Conservation (phyloP, 2,797 vertebrate species). For the Peromyscus aztecus region DNA sequence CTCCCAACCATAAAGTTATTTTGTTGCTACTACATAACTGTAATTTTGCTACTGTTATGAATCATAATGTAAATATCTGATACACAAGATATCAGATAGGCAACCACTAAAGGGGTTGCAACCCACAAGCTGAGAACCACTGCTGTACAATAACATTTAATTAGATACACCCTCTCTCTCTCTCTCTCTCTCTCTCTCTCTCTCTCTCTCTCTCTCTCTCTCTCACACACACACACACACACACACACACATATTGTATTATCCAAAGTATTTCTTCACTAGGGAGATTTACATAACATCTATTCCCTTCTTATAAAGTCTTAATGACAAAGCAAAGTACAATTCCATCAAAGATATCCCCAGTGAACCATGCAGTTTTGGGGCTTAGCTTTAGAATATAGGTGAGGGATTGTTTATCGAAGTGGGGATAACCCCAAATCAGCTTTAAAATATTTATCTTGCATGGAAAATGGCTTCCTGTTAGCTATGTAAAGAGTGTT, state of each 20-base stretch:
- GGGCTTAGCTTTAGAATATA: background rate
- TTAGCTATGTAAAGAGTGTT: background rate
- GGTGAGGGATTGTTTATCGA: background rate
- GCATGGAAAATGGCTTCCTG: background rate
- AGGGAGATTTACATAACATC: background rate
- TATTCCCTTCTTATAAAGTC: background rate
- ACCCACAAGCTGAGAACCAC: background rate
- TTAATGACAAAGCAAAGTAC: background rate
- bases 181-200: too few species aligned
- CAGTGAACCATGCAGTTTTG: background rate
- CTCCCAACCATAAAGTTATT: background rate
- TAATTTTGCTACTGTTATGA: background rate
- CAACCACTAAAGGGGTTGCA: background rate
- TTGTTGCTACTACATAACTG: background rate
- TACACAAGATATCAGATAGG: background rate
- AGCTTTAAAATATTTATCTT: background rate
- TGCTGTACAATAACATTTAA: background rate
- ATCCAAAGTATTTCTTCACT: background rate
- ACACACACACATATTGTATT: background rate
- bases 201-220: too few species aligned
- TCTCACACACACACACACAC: background rate
- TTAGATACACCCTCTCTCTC: background rate
- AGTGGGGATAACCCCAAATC: background rate
- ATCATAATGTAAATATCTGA: background rate
- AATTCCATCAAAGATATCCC: background rate